Evolutionary conservation across 1,140 invertebrate genomes (phyloP).

Genomic region (Bradynema listronoti): DNA sequence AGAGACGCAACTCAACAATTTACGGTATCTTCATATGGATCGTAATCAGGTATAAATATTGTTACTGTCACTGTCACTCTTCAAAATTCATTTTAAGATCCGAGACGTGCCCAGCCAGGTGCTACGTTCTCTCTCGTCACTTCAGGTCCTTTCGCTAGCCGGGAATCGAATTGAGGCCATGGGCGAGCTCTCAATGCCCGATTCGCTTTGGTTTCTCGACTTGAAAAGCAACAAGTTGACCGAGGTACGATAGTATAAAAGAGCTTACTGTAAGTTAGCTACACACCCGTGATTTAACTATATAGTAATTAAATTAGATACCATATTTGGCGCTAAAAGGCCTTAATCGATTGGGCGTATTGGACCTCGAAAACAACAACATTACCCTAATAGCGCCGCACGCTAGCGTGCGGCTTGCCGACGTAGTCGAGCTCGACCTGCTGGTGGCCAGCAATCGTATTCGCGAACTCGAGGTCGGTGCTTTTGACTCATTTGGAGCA

Average conservation of each 20-base stretch:
- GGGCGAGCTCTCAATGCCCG: slow-evolving; percentile 28
- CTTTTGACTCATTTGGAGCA: slow-evolving; percentile 30
- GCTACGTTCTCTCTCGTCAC: slow-evolving; percentile 20
- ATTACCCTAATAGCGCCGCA: slow-evolving; percentile 29
- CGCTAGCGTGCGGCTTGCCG: slow-evolving; percentile 15
- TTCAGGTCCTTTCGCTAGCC: slow-evolving; percentile 40
- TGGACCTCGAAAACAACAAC: slow-evolving; percentile 41
- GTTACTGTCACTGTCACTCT: slow-evolving; percentile 8
- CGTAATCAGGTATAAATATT: slow-evolving; percentile 28
- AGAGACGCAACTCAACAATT: slow-evolving; percentile 28
- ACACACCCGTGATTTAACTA: neutral
- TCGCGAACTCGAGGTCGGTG: slow-evolving; percentile 7
- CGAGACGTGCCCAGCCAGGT: slow-evolving; percentile 1
- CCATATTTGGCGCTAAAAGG: slow-evolving; percentile 31
- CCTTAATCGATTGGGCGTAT: slow-evolving; percentile 16
- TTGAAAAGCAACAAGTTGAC: slow-evolving; percentile 33
- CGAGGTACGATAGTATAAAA: slow-evolving; percentile 19
- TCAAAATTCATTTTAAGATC: slow-evolving; percentile 38
- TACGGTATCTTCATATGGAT: slow-evolving; percentile 38
- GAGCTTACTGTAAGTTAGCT: neutral
- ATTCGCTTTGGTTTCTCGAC: slow-evolving; percentile 32
- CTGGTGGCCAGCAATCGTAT: slow-evolving; percentile 32
- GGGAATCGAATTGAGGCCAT: slow-evolving; percentile 32
- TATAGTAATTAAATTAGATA: slow-evolving; percentile 31
- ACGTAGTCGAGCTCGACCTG: slow-evolving; percentile 26